Evolutionary conservation across 2,888 invertebrate genomes (phyloP), one percentile per base, ranked within the genome.

Genomic region (Cerceris ruficornis): DNA sequence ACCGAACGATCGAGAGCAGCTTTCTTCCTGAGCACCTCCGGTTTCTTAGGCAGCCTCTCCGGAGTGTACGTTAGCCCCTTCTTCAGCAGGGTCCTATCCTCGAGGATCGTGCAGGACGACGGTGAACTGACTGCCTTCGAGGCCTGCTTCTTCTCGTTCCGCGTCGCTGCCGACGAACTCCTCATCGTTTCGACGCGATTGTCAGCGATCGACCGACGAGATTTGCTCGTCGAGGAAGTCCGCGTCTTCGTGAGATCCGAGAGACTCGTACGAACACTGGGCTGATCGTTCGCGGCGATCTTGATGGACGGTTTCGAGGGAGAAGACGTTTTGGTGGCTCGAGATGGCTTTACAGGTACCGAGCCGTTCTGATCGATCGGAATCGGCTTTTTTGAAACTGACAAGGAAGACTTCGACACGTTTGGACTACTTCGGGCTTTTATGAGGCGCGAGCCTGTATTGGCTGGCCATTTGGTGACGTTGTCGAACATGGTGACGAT

Each of bases 351-450:
- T 11, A 77, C 7, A 11, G 62, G 11, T 6, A 71, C 11, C n/a
- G 71, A 6, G n/a, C 62, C 65, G 17, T 7, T 69, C 50, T 67
- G 79, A 9, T 81, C 80, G 11, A 62, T 4, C 1, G 41, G 6
- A 0, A 9, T 13, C n/a, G 69, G 80, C 43, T 79, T 84, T 52
- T 59, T 86, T 4, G 69, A 2, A 0, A 71, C 9, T 1, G 83
- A 77, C 9, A 83, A 43, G 0, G 84, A 11, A 6, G 75, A n/a
- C 62, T 78, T 88, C n/a, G 90, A 88, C 4, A 90, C 90, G 65
- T 90, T 92, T 6, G 92, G 92, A 52, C 87, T 92, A 72, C 92
- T 91, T 58, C 85, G 90, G 5, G 92, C 91, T 71, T 92, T 92
- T 42, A 91, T 80, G 39, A 92, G 71, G 42, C 89, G 84, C 17